Percentiles rank a stretch among this genome's conserved stretches.
phyloP scores from a whole-genome alignment of 2,888 invertebrate species.

The Sclerodermus sp. region DNA sequence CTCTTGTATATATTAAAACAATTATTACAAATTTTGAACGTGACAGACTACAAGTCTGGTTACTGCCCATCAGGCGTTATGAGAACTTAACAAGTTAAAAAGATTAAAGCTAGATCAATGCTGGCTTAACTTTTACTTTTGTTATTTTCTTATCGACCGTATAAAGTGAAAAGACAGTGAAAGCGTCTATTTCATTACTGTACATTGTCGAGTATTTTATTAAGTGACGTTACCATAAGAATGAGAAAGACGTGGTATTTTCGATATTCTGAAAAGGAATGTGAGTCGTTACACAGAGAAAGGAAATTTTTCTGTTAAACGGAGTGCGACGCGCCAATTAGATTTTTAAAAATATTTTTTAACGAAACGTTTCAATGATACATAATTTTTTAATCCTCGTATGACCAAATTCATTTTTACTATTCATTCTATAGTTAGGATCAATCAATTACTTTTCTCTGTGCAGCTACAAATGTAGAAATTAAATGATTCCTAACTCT shows the following conservation, averaged over 20 bases:
- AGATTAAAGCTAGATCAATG: not conserved
- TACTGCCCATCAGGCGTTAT: not conserved
- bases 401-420: too few species aligned
- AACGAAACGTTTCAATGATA: too few species aligned
- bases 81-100: not conserved
- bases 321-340: too few species aligned
- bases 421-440: too few species aligned
- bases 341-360: not conserved
- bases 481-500: too few species aligned
- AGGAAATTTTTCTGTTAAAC: too few species aligned
- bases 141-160: conserved; percentile 37
- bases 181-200: conserved; percentile 32
- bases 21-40: too few species aligned
- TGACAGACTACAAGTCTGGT: not conserved
- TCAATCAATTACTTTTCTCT: too few species aligned
- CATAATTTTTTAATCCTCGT: too few species aligned
- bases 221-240: conserved; percentile 26
- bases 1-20: too few species aligned
- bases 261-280: conserved; percentile 19
- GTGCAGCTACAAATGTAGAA: too few species aligned
- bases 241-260: conserved; percentile 14
- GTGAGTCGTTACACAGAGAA: conserved; percentile 5
- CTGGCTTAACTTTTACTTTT: conserved; percentile 12
- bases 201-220: conserved; percentile 43
- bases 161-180: conserved; percentile 25